A percentile compares a stretch with the other conserved stretches of the same genome.
phyloP scores from a whole-genome alignment of 2,888 invertebrate species.

The Troides oblongomaculatus region DNA sequence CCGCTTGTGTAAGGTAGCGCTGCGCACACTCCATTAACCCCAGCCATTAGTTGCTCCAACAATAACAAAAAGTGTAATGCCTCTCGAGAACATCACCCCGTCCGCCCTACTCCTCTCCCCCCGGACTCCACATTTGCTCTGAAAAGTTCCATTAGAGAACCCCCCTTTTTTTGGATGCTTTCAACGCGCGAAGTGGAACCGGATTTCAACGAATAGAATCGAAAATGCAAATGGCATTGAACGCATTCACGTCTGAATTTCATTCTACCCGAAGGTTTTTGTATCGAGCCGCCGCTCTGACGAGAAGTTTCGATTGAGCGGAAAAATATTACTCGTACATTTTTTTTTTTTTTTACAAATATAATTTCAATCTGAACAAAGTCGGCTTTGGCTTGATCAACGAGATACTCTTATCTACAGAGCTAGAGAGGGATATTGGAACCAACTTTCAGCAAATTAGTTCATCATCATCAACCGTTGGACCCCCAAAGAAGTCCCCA shows the following conservation, averaged over 20 bases:
- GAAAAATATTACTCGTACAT: background rate
- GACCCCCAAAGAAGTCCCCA: too few species aligned
- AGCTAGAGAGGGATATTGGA: too few species aligned
- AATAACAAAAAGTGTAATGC: constrained; percentile 27
- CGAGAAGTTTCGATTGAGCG: constrained; percentile 5
- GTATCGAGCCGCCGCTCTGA: constrained; percentile 12
- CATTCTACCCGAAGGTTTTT: constrained; percentile 17
- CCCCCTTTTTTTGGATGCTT: constrained; percentile 23
- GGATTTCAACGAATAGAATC: constrained; percentile 21
- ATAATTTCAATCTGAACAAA: too few species aligned
- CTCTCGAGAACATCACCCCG: constrained; percentile 8
- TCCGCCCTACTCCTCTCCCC: background rate
- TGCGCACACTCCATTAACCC: constrained; percentile 26
- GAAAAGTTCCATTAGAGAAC: constrained; percentile 27
- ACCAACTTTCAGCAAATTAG: too few species aligned
- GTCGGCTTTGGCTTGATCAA: too few species aligned
- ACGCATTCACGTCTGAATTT: constrained; percentile 19
- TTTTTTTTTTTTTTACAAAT: background rate
- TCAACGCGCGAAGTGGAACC: constrained; percentile 15
- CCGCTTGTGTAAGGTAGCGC: constrained; percentile 18
- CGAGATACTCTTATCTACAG: too few species aligned
- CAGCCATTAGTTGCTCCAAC: constrained; percentile 25
- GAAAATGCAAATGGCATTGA: constrained; percentile 26
- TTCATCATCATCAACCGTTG: too few species aligned
- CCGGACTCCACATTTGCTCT: constrained; percentile 14